phyloP scores from a whole-genome alignment of 2,797 vertebrate species.

The Chrysocyon brachyurus region DNA sequence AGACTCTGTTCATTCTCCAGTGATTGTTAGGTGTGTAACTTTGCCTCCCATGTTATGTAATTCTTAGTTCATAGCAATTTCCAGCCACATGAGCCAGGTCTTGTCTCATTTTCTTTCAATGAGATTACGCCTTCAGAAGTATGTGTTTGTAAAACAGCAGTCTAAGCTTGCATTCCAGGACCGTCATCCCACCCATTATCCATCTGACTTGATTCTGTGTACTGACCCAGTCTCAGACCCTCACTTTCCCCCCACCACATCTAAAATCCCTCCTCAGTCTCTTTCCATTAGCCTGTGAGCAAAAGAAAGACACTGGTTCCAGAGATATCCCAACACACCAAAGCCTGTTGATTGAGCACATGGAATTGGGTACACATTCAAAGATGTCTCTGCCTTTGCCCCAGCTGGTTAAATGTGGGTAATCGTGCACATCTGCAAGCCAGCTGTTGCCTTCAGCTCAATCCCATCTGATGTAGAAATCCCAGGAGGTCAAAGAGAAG shows the following conservation, averaged over 20 bases:
- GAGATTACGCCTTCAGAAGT: neutral
- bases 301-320: neutral
- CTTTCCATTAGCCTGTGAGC: neutral
- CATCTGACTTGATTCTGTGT: neutral
- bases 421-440: slow-evolving; percentile 60
- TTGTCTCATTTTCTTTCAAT: neutral
- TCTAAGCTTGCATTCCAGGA: neutral
- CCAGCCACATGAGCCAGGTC: neutral
- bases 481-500: slow-evolving; percentile 33
- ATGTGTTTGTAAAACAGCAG: neutral
- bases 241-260: neutral
- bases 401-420: neutral
- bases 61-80: neutral
- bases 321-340: neutral
- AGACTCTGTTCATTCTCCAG: neutral
- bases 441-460: slow-evolving; percentile 57
- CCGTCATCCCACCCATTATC: neutral
- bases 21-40: neutral
- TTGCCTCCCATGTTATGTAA: neutral
- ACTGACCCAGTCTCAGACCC: neutral
- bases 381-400: slow-evolving; percentile 40
- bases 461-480: neutral
- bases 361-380: slow-evolving; percentile 48
- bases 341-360: slow-evolving; percentile 65
- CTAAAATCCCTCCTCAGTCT: neutral